These are phyloP conservation scores for Camponotus vicinus DNA, from an alignment of 1,140 invertebrate species.

Conservation along the genomic window DNA sequence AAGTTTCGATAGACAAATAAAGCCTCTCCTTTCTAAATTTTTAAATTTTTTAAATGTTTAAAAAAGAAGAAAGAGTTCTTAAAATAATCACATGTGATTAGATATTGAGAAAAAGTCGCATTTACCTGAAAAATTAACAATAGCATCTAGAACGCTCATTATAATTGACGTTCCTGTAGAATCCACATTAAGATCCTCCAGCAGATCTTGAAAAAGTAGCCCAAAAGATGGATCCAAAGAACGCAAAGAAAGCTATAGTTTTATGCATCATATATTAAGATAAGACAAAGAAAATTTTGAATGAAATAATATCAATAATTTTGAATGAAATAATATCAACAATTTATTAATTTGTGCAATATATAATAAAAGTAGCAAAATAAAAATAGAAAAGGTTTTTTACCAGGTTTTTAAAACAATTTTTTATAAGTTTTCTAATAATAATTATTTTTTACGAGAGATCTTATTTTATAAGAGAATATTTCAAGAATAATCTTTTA, in stretches of 20 bases:
- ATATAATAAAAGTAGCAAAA: no score
- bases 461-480: no score
- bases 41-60: background rate
- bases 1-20: background rate
- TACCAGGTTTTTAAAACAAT: no score
- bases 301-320: background rate
- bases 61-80: background rate
- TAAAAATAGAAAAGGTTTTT: no score
- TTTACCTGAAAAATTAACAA: conserved; percentile 90
- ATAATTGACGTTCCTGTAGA: conserved; percentile 91
- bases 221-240: conserved; percentile 93
- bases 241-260: conserved; percentile 89
- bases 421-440: no score
- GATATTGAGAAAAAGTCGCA: background rate
- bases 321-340: background rate
- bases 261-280: background rate
- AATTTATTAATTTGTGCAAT: no score
- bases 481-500: background rate
- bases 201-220: conserved; percentile 90
- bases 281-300: background rate
- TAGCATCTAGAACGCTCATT: conserved; percentile 90
- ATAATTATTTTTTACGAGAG: no score
- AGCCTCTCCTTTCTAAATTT: background rate
- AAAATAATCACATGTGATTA: background rate
- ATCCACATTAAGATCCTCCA: conserved; percentile 88